Base-by-base conservation (phyloP, 2,888 invertebrate genomes). In the Eristalinus aeneus region DNA sequence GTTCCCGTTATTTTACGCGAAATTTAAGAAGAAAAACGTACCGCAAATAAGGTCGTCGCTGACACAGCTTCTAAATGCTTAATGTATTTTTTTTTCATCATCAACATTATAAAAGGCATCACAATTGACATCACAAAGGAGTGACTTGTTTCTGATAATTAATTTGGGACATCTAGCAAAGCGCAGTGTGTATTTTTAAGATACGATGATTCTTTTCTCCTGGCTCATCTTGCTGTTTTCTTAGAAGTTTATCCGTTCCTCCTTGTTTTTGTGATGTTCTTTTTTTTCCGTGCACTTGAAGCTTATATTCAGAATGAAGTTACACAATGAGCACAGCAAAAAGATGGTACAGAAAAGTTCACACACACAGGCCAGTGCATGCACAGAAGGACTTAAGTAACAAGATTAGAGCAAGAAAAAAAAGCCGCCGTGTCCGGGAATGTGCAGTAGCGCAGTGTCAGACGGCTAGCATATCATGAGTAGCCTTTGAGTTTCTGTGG, bases 1-100 rank as follows among this genome's bases (percentile, higher is more conserved):
- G 36, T 67, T 73, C 32, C 67, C 73, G 78, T 80, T 80, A 72
- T 65, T 69, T 65, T 72, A 72, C 71, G 65, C 78, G 39, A 71
- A 77, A 67, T 60, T 16, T 16, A 61, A 27, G 53, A 71, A 68
- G 58, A 56, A 71, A 77, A 64, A 36, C 34, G 36, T 69, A 56
- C 61, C 1, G 64, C 32, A 46, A 76, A 27, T 53, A 10, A 23
- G 53, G 20, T 27, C 20, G 68, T n/a, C 31, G 27, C 27, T 27
- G 27, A 2, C 27, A 27, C 27, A 3, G 27, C n/a, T 12, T 5
- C 46, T n/a, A n/a, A n/a, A 3, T 27, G 27, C 5, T 46, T n/a
- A 16, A 46, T 64, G 56, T 74, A 58, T 74, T 27, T 27, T 32
- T 39, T 60, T 6, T 16, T 36, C 20, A 27, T 56, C 73, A 6